These are phyloP conservation scores for Astatoreochromis straeleni DNA, from an alignment of 2,113 vertebrate species.

Conservation along the genomic window DNA sequence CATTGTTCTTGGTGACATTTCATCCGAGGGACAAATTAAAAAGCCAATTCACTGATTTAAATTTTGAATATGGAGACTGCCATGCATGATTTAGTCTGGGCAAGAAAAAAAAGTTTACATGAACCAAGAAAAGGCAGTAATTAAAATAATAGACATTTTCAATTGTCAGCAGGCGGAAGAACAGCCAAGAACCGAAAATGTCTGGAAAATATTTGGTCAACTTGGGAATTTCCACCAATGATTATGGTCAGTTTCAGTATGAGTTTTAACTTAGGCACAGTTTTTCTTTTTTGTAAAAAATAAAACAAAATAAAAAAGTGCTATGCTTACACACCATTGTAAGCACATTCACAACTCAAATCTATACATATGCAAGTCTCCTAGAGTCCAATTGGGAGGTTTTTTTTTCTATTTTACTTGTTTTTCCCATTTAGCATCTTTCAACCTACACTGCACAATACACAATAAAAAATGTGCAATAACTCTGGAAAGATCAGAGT, in stretches of 20 bases:
- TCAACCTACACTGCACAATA: conserved; percentile 72
- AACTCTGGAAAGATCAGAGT: conserved; percentile 74
- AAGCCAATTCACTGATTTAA: conserved; percentile 63
- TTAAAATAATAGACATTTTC: background rate
- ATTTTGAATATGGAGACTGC: conserved; percentile 61
- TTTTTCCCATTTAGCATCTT: conserved; percentile 55
- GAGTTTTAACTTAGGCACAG: conserved; percentile 46
- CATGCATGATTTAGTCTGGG: conserved; percentile 28
- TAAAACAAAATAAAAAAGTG: background rate
- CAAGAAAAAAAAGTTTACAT: background rate
- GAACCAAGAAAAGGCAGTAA: background rate
- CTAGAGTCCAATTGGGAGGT: background rate
- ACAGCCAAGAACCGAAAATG: conserved; percentile 32
- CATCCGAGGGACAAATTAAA: conserved; percentile 60
- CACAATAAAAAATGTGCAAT: conserved; percentile 75
- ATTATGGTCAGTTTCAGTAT: background rate
- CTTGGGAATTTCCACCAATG: background rate
- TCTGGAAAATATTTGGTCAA: background rate
- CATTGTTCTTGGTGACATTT: conserved; percentile 48
- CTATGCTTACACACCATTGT: background rate
- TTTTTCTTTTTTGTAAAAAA: background rate
- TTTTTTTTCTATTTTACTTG: conserved; percentile 24
- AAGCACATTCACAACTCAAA: conserved; percentile 26
- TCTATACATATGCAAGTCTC: conserved; percentile 55
- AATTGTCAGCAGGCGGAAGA: conserved; percentile 63